Percentiles rank a stretch among this genome's conserved stretches.
These are phyloP conservation scores for Cirrhinus molitorella DNA, from an alignment of 2,797 vertebrate species.

Conservation along the genomic window DNA sequence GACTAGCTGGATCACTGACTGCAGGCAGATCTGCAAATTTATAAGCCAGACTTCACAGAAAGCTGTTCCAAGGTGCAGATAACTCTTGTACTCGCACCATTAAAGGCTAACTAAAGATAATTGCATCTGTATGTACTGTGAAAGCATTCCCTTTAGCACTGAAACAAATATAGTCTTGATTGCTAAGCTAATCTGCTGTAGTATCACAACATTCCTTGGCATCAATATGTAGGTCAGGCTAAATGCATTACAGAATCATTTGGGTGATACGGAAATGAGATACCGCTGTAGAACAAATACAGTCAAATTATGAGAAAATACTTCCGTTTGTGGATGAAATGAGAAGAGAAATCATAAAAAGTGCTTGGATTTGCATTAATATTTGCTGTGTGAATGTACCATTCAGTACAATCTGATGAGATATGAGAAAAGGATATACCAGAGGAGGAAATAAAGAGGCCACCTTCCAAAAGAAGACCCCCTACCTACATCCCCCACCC, in stretches of 20 bases:
- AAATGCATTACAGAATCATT: constrained; percentile 47
- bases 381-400: constrained; percentile 17
- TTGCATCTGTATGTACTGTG: not conserved
- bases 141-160: constrained; percentile 15
- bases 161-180: constrained; percentile 32
- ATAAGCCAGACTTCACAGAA: constrained; percentile 12
- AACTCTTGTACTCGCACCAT: not conserved
- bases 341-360: constrained; percentile 4
- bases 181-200: constrained; percentile 18
- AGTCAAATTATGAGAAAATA: constrained; percentile 2
- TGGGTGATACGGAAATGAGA: constrained; percentile 30
- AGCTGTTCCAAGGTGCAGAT: not conserved
- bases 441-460: constrained; percentile 34
- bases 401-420: constrained; percentile 8
- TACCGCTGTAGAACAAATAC: constrained; percentile 21
- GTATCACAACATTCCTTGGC: constrained; percentile 21
- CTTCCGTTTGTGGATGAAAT: not conserved
- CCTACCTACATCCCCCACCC: constrained; percentile 51
- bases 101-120: constrained; percentile 23
- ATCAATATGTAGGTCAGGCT: constrained; percentile 46
- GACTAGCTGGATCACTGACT: constrained; percentile 55
- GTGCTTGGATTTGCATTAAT: constrained; percentile 8
- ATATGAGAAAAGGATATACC: constrained; percentile 60
- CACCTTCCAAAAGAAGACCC: constrained; percentile 70
- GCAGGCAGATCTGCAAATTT: constrained; percentile 40